phyloP scores from a whole-genome alignment of 2,113 vertebrate genomes.

The Acrocephalus kingi region DNA sequence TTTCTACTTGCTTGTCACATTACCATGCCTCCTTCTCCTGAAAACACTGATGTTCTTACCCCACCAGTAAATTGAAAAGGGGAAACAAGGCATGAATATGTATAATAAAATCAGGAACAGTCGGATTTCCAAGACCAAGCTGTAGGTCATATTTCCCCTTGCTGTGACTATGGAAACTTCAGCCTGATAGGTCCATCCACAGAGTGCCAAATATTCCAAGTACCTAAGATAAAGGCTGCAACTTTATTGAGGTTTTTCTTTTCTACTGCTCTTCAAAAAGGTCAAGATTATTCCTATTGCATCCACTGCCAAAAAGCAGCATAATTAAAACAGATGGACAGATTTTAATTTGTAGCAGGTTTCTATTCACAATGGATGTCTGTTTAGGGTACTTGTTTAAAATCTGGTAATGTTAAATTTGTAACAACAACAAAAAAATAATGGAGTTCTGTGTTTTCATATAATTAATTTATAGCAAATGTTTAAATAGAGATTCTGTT shows the following conservation, averaged over 20 bases:
- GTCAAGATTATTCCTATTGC: conserved; percentile 30
- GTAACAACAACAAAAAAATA: conserved; percentile 63
- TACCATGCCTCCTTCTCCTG: neutral
- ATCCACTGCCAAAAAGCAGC: conserved; percentile 22
- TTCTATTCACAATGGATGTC: conserved; percentile 62
- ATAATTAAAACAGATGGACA: conserved; percentile 61
- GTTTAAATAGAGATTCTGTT: conserved; percentile 49
- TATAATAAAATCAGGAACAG: conserved; percentile 28
- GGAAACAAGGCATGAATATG: neutral
- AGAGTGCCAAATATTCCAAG: neutral
- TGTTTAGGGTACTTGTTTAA: conserved; percentile 55
- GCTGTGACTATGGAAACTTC: neutral
- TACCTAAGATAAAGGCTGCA: conserved; percentile 33
- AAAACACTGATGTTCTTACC: conserved; percentile 25
- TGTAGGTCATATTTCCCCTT: neutral
- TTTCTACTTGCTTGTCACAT: conserved; percentile 15
- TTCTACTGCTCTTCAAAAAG: conserved; percentile 45
- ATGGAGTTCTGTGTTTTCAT: conserved; percentile 52
- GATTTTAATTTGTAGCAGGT: conserved; percentile 64
- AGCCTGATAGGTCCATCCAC: neutral
- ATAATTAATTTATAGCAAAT: conserved; percentile 69
- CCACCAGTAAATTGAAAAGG: neutral
- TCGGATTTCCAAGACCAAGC: neutral
- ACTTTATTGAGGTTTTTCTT: conserved; percentile 32
- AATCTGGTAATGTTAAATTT: conserved; percentile 65